These are phyloP conservation scores for Tenodera sinensis DNA, from an alignment of 2,888 invertebrate species.

Conservation along the genomic window DNA sequence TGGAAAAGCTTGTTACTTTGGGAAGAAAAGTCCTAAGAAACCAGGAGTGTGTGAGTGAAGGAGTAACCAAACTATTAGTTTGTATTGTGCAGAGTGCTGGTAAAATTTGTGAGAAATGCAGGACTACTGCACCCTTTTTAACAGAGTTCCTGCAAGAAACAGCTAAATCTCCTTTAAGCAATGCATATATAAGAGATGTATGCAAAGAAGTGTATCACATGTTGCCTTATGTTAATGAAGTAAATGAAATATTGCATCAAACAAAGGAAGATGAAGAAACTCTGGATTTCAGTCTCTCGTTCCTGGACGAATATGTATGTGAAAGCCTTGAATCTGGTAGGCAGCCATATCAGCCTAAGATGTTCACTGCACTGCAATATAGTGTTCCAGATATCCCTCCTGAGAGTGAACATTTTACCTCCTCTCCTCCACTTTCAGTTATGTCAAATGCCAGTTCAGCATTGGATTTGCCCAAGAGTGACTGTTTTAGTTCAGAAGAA, in stretches of 20 bases:
- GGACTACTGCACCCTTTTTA: neutral
- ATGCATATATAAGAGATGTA: neutral
- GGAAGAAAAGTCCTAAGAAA: constrained; percentile 10
- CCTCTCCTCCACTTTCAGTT: neutral
- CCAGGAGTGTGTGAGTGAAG: neutral
- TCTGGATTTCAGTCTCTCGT: constrained; percentile 20
- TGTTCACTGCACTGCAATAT: neutral
- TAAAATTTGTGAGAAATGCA: neutral
- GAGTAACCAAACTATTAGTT: neutral
- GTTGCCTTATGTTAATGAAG: neutral
- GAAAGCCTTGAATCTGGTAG: neutral
- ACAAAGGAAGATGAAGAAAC: neutral
- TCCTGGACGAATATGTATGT: constrained; percentile 19
- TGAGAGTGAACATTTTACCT: neutral
- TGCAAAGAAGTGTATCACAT: neutral
- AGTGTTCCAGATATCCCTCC: neutral
- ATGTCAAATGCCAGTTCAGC: neutral
- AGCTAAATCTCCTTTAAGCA: neutral
- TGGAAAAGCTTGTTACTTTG: constrained; percentile 5
- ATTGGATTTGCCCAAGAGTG: constrained; percentile 4
- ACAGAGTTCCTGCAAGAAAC: neutral
- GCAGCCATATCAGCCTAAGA: constrained; percentile 6
- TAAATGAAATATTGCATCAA: neutral
- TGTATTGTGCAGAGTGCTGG: neutral
- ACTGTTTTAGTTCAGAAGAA: constrained; percentile 10